Percentiles rank a stretch among this genome's conserved stretches.
These are phyloP conservation scores for Tetranychus truncatus DNA, from an alignment of 2,888 invertebrate genomes.

Conservation along the genomic window DNA sequence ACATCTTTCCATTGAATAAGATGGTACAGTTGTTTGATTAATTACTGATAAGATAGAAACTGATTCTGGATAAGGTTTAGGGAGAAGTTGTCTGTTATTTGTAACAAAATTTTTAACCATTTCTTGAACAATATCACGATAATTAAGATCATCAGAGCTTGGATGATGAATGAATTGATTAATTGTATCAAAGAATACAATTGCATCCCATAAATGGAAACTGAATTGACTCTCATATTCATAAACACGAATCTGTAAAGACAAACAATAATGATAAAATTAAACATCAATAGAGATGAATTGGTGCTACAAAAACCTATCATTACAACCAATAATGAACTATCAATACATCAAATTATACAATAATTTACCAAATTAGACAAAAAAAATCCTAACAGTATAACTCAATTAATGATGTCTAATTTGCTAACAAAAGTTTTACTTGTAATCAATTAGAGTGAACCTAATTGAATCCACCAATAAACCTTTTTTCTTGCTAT, in stretches of 20 bases:
- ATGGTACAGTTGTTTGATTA: slow-evolving; percentile 16
- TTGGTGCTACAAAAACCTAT: not conserved
- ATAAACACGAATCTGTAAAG: slow-evolving; percentile 13
- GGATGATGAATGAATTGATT: slow-evolving; percentile 26
- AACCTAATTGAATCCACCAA: not conserved
- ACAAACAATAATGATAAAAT: not conserved
- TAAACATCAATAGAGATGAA: not conserved
- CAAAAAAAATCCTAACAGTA: slow-evolving; percentile 24
- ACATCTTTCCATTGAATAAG: slow-evolving; percentile 28
- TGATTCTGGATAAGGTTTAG: not conserved
- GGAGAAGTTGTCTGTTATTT: slow-evolving; percentile 21
- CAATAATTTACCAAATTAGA: not conserved
- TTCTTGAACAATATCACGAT: slow-evolving; percentile 27
- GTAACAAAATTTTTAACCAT: slow-evolving; percentile 28
- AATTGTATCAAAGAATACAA: slow-evolving; percentile 27
- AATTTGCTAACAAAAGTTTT: not conserved
- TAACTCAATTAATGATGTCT: slow-evolving; percentile 7
- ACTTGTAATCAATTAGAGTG: slow-evolving; percentile 5
- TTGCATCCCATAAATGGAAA: slow-evolving; percentile 29
- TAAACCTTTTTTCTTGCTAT: not conserved
- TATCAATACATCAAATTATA: not conserved
- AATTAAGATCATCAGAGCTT: slow-evolving; percentile 26
- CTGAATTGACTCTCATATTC: slow-evolving; percentile 15
- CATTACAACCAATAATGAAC: not conserved
- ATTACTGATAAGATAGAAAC: not conserved